Base-by-base conservation (phyloP, 92 coral and sea anemone species). In the Porites lobata region DNA sequence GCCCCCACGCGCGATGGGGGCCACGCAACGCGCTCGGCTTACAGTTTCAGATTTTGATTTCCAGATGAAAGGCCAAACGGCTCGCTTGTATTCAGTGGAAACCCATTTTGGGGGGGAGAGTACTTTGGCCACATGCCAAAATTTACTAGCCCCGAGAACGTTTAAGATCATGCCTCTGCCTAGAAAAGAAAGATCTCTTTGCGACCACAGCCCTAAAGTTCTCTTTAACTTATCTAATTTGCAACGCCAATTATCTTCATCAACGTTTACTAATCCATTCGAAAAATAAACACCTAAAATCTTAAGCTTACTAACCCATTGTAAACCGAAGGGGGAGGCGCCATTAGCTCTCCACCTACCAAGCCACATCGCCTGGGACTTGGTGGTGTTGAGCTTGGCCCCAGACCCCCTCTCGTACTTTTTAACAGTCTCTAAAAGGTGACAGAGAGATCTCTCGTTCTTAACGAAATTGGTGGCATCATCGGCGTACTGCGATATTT, bases 351-450 rank as follows among this genome's bases (percentile, higher is more conserved):
- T 22, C 24, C 24, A 22, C 24, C 24, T 22, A 22, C 24, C 24
- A 22, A 26, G 72, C 83, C 83, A 78, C 83, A 78, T 78, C 1
- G 83, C 83, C 8, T 78, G 56, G 51, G 83, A 51, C 21, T 78
- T 78, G 17, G 69, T 8, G 15, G 54, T 62, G 20, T 78, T 59
- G 26, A 58, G 58, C 20, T 78, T 22, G 17, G 83, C 83, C 1
- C 83, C 83, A 22, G 70, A 58, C 8, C 69, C 83, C 1, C 12
- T 0, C 24, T 78, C 83, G 11, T 78, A 78, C 1, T 6, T 17
- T 0, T 18, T 6, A 0, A 86, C 85, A 13, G 29, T 32, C 11
- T 78, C 7, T 1, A 78, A 50, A 12, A 78, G 57, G 10, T 10
- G 3, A 18, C 20, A 47, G 6, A 78, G 57, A 32, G 43, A 32